A percentile compares a stretch with the other conserved stretches of the same genome.
phyloP scores from a whole-genome alignment of 2,888 invertebrate species.

The Andrena bucephala region DNA sequence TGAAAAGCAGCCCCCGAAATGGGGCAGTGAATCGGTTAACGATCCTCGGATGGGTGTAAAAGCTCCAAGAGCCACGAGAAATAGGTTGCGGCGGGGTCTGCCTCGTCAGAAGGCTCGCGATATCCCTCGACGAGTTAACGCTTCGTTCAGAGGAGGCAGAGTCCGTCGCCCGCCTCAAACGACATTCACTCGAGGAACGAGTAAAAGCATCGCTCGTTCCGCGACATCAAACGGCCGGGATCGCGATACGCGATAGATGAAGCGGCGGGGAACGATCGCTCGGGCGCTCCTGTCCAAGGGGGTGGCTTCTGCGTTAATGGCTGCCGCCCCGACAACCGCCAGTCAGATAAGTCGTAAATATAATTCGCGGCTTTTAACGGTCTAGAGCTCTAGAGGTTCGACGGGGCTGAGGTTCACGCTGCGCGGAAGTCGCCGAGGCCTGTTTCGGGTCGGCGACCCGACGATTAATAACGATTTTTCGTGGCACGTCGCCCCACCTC shows the following conservation, averaged over 20 bases:
- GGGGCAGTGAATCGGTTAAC: constrained; percentile 7
- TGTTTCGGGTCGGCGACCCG: constrained; percentile 69
- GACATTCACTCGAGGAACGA: constrained; percentile 20
- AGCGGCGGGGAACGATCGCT: constrained; percentile 41
- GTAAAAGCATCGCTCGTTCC: constrained; percentile 53
- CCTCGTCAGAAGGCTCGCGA: constrained; percentile 10
- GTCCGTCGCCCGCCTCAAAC: constrained; percentile 32
- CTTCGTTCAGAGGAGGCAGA: not conserved
- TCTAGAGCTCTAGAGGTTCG: constrained; percentile 39
- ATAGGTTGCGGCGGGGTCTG: constrained; percentile 32
- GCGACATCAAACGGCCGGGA: constrained; percentile 54
- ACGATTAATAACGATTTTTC: constrained; percentile 78
- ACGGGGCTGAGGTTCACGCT: constrained; percentile 40
- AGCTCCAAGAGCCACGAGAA: constrained; percentile 7
- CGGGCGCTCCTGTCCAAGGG: constrained; percentile 19
- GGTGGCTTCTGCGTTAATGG: constrained; percentile 61
- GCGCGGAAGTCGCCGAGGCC: constrained; percentile 37
- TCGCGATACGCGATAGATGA: constrained; percentile 56
- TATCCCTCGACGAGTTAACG: constrained; percentile 21
- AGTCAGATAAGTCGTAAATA: constrained; percentile 76
- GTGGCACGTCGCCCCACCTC: constrained; percentile 46
- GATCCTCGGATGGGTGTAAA: not conserved
- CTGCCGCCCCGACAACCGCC: constrained; percentile 56
- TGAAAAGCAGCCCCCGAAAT: not conserved
- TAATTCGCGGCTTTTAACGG: constrained; percentile 73